Evolutionary conservation across 1,140 invertebrate species (phyloP), one percentile per base, ranked within the genome.

Genomic region (Saccostrea glomerata): DNA sequence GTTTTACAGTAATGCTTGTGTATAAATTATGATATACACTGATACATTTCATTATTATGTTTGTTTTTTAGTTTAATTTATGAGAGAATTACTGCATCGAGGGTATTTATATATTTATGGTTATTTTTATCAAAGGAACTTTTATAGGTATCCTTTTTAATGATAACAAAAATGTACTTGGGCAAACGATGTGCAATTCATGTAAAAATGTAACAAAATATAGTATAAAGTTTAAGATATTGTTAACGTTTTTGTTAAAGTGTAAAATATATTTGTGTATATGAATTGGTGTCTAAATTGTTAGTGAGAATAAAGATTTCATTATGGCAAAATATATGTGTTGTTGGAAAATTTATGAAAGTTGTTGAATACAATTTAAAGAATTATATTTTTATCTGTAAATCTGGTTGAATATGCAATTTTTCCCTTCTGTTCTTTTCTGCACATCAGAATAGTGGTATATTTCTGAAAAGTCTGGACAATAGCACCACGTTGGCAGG

Each of bases 101-200:
- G 47, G 47, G 47, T 47, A 47, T 47, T 47, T 47, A 9, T 47
- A 9, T 47, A 47, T 47, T 2, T 9, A 6, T 47, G 47, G 47
- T 47, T 36, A 47, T 47, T 47, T 47, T 9, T 47, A 9, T 47
- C 9, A 47, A 7, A 47, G 47, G 47, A 47, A 47, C 58, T 63
- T 17, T n/a, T 1, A 2, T 20, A 63, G 15, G 6, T 63, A 17
- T 63, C 17, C 1, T 63, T n/a, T 63, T 63, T 63, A n/a, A 2
- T 63, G 58, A 63, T 63, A n/a, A 20, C 6, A 0, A 63, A 63
- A 63, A 20, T 63, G 15, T 63, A 63, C 0, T 63, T 20, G 17
- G 58, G 58, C 58, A 63, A 63, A 77, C 20, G 5, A 77, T 77
- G 70, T 77, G 70, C 70, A 77, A 77, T 77, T 77, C 11, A 63